These are phyloP conservation scores for Dioctria linearis DNA, from an alignment of 2,888 invertebrate genomes.

Conservation along the genomic window DNA sequence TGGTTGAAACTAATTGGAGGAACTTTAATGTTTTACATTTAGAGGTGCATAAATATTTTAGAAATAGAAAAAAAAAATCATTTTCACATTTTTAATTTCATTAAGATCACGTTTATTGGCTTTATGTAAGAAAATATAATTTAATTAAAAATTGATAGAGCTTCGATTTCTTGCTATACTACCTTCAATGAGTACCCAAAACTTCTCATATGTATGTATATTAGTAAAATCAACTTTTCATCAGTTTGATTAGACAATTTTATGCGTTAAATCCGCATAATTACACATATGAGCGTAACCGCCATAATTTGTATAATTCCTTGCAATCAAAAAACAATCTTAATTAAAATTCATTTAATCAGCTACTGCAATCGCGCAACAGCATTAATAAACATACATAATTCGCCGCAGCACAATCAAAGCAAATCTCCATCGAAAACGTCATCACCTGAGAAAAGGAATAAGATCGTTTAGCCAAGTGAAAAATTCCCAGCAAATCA, in stretches of 20 bases:
- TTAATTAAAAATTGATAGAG: no score
- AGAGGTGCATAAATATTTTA: conserved; percentile 24
- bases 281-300: background rate
- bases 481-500: conserved; percentile 45
- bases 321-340: background rate
- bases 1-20: conserved; percentile 22
- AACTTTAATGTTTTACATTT: conserved; percentile 9
- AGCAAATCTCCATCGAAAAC: conserved; percentile 17
- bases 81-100: conserved; percentile 21
- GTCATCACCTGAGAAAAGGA: conserved; percentile 36
- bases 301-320: conserved; percentile 44
- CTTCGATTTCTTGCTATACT: background rate
- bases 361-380: conserved; percentile 9
- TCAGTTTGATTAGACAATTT: background rate
- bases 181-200: background rate
- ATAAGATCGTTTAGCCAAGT: conserved; percentile 8
- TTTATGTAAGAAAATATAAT: no score
- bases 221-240: no score
- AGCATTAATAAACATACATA: conserved; percentile 43
- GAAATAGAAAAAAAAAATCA: conserved; percentile 2
- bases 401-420: conserved; percentile 21
- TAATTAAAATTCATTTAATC: conserved; percentile 48
- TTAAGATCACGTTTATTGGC: conserved; percentile 22
- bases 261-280: conserved; percentile 39
- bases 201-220: background rate